Conservation (phyloP, 2,888 invertebrate species). For the Sipha maydis region DNA sequence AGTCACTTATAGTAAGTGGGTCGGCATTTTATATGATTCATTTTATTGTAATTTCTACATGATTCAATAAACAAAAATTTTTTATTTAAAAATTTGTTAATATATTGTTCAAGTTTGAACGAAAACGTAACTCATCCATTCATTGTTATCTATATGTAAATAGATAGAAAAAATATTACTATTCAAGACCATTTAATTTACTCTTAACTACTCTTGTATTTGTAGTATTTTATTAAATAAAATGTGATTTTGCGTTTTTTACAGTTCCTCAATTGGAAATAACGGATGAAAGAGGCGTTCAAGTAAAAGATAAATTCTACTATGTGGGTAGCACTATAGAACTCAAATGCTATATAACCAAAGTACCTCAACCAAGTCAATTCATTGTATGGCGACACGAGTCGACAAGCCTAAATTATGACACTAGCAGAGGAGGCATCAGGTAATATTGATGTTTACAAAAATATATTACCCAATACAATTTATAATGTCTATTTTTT, state of each 20-base stretch:
- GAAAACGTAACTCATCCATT: no score
- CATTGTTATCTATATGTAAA: no score
- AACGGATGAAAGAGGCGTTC: slow-evolving; percentile 80
- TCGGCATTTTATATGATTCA: no score
- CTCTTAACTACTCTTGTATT: no score
- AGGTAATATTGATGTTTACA: slow-evolving; percentile 71
- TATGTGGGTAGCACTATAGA: slow-evolving; percentile 86
- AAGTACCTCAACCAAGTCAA: slow-evolving; percentile 77
- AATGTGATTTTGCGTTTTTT: slow-evolving; percentile 7
- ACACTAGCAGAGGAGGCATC: slow-evolving; percentile 82
- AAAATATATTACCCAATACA: slow-evolving; percentile 13
- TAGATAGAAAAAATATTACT: no score
- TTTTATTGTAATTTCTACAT: no score
- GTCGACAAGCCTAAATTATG: slow-evolving; percentile 79
- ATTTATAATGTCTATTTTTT: no score
- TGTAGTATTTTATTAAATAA: not conserved
- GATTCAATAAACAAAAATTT: no score
- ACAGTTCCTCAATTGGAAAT: slow-evolving; percentile 85
- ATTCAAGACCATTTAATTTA: no score
- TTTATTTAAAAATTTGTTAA: no score
- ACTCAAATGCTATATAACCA: slow-evolving; percentile 82
- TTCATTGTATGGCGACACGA: slow-evolving; percentile 85
- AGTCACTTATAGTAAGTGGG: no score
- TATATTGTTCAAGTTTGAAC: no score
- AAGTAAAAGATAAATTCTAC: slow-evolving; percentile 83